Conservation (phyloP, 2,797 vertebrate species). For the Lateolabrax maculatus region DNA sequence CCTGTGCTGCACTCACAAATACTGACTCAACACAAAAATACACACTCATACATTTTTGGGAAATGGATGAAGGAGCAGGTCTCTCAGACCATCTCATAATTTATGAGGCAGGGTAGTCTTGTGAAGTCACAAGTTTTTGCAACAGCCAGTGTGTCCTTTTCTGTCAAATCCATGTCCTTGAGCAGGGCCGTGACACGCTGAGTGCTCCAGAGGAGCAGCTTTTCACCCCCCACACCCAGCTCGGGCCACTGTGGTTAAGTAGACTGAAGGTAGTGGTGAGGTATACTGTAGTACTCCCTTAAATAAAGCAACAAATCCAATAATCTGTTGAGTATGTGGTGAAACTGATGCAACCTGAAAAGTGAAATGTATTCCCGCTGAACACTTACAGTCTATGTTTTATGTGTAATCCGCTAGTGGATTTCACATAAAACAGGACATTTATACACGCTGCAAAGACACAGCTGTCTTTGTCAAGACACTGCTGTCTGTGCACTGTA, state of each 20-base stretch:
- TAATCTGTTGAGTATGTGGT: neutral
- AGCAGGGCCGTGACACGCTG: conserved; percentile 3
- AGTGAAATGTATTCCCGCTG: neutral
- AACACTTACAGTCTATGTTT: neutral
- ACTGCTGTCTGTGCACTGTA: neutral
- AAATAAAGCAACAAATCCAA: conserved; percentile 23
- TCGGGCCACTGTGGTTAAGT: neutral
- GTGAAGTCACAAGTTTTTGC: conserved; percentile 29
- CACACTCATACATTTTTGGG: neutral
- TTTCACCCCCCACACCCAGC: neutral
- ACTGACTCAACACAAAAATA: conserved; percentile 7
- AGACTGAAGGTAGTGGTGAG: conserved; percentile 20
- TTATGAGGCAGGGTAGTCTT: neutral
- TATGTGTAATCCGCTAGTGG: neutral
- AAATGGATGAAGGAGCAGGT: neutral
- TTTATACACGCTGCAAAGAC: too few species aligned
- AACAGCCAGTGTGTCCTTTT: conserved; percentile 37
- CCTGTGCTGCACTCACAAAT: conserved; percentile 1
- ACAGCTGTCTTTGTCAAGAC: too few species aligned
- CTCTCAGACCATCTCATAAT: neutral
- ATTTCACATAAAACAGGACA: too few species aligned
- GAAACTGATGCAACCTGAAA: neutral
- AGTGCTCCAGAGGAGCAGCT: conserved; percentile 18
- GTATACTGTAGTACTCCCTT: neutral
- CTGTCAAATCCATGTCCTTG: conserved; percentile 52